Evolutionary conservation across 2,888 invertebrate species (phyloP).

Genomic region (Oligia latruncula): DNA sequence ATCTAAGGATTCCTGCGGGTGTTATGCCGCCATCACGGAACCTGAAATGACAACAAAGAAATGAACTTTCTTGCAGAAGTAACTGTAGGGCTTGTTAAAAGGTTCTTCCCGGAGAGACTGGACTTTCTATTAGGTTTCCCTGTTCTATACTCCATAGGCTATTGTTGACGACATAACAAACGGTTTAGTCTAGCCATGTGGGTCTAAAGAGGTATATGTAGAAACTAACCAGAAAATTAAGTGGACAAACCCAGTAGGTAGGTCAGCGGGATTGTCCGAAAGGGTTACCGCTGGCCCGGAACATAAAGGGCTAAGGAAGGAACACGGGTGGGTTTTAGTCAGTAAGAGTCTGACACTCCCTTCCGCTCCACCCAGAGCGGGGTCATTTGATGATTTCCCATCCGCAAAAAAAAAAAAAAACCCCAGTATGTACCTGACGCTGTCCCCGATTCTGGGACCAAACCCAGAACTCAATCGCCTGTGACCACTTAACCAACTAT

Average conservation of each 20-base stretch:
- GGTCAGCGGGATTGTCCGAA: too few relatives aligned
- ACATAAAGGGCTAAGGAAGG: too few relatives aligned
- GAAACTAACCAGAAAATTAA: not conserved
- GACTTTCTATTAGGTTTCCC: not conserved
- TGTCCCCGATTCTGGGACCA: not conserved
- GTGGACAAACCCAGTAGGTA: not conserved
- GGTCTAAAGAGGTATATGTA: not conserved
- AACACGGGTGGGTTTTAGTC: too few relatives aligned
- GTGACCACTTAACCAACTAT: not conserved
- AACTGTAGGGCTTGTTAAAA: not conserved
- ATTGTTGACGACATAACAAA: not conserved
- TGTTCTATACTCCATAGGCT: not conserved
- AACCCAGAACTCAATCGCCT: not conserved
- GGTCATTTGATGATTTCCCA: too few relatives aligned
- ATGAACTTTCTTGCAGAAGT: not conserved
- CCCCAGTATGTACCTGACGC: not conserved
- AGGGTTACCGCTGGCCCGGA: too few relatives aligned
- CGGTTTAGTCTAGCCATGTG: not conserved
- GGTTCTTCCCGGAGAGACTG: too few relatives aligned
- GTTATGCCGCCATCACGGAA: not conserved
- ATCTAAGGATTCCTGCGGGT: not conserved
- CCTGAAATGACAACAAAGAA: constrained; percentile 8
- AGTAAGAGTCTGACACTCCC: too few relatives aligned
- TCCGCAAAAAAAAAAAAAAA: too few relatives aligned
- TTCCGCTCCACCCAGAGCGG: too few relatives aligned